Evolutionary conservation across 30 jellyfish, hydroid and myxozoan species (phyloP).

Genomic region (Hydra vulgaris): DNA sequence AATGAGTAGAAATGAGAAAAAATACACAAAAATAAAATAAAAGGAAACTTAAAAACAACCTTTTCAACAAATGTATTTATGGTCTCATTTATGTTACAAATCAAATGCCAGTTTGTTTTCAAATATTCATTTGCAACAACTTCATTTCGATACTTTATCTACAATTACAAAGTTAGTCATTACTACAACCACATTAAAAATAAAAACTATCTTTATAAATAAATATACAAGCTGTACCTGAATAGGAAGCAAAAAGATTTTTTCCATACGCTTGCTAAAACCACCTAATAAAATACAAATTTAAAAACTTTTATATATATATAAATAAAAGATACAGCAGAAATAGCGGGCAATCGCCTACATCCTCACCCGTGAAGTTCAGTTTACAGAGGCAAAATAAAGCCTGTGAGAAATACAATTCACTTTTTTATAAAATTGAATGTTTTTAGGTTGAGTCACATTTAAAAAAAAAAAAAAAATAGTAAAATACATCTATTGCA

Average conservation of each 20-base stretch:
- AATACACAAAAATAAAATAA: background rate
- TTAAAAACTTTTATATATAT: too few species aligned
- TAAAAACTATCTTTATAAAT: too few species aligned
- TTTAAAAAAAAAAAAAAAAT: too few species aligned
- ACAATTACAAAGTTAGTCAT: background rate
- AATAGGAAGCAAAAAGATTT: conserved; percentile 18
- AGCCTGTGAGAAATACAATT: too few species aligned
- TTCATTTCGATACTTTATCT: conserved; percentile 24
- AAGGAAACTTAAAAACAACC: conserved; percentile 8
- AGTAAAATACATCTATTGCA: too few species aligned
- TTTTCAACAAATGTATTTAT: conserved; percentile 43
- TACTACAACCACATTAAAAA: too few species aligned
- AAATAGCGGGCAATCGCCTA: too few species aligned
- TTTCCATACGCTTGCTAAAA: conserved; percentile 25
- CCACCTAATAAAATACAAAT: conserved; percentile 22
- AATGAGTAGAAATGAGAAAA: background rate
- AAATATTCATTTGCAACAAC: conserved; percentile 66
- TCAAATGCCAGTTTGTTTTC: conserved; percentile 63
- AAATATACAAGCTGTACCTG: too few species aligned
- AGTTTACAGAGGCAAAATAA: too few species aligned
- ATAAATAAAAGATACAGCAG: too few species aligned
- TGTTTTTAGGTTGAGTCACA: too few species aligned
- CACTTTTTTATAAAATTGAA: background rate
- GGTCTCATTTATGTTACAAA: conserved; percentile 30
- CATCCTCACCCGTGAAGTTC: too few species aligned